A percentile compares a stretch with the other conserved stretches of the same genome.
These are phyloP conservation scores for Brachionus sp. DNA, from an alignment of 1,140 invertebrate species.

Conservation along the genomic window DNA sequence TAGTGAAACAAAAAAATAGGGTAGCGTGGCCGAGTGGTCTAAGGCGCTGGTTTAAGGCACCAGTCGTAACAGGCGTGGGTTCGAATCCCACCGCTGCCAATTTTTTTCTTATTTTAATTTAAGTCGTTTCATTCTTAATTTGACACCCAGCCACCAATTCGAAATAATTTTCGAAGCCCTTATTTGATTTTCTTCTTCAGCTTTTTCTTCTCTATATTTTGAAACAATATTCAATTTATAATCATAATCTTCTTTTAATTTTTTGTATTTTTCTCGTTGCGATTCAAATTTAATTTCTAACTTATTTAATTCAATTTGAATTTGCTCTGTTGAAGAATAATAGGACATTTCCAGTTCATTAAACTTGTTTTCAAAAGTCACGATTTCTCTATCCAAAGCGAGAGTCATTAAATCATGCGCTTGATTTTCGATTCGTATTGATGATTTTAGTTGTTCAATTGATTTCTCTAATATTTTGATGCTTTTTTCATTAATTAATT, in stretches of 20 bases:
- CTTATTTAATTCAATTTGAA: conserved; percentile 19
- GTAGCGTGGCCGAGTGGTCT: conserved; percentile 98
- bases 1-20: background rate
- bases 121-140: background rate
- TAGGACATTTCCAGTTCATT: background rate
- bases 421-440: background rate
- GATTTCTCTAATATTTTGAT: background rate
- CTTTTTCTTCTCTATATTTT: background rate
- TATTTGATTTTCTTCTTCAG: background rate
- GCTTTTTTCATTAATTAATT: background rate
- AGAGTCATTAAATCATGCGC: background rate
- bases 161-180: background rate
- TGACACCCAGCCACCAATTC: conserved; percentile 1
- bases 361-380: background rate
- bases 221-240: background rate
- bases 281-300: background rate
- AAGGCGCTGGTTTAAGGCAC: conserved; percentile 99
- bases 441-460: background rate
- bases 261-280: background rate
- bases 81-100: conserved; percentile 97
- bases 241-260: background rate
- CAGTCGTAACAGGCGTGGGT: conserved; percentile 96
- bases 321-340: background rate
- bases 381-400: background rate
- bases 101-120: background rate